These are phyloP conservation scores for Buceros bicornis DNA, from an alignment of 2,797 vertebrate species.

Conservation along the genomic window DNA sequence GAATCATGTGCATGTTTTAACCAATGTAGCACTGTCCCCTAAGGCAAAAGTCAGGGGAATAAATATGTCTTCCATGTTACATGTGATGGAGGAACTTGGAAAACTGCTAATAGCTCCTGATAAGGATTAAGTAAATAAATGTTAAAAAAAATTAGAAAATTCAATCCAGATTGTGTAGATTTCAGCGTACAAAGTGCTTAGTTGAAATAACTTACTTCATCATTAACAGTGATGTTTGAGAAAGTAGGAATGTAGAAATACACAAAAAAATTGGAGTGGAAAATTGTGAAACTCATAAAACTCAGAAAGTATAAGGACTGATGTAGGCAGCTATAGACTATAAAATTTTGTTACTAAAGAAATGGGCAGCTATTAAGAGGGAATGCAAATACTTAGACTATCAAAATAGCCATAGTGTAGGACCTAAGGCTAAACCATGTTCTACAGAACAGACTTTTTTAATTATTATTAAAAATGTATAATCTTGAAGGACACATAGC, in stretches of 20 bases:
- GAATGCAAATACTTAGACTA: background rate
- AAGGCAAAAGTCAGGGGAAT: background rate
- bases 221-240: background rate
- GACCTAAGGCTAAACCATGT: background rate
- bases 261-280: background rate
- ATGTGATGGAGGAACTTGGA: background rate
- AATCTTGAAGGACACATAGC: background rate
- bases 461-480: background rate
- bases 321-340: background rate
- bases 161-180: background rate
- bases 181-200: background rate
- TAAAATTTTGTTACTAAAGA: background rate
- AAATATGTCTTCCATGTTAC: background rate
- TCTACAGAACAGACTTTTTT: background rate
- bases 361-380: background rate
- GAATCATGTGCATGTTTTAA: background rate
- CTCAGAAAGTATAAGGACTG: background rate
- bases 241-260: background rate
- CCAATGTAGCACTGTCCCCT: background rate
- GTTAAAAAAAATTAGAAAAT: background rate
- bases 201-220: background rate
- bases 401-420: background rate
- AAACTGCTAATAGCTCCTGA: background rate
- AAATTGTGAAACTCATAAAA: background rate
- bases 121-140: background rate